Evolutionary conservation across 2,797 vertebrate genomes (phyloP), one percentile per base, ranked within the genome.

Genomic region (Benthosema pterotum): DNA sequence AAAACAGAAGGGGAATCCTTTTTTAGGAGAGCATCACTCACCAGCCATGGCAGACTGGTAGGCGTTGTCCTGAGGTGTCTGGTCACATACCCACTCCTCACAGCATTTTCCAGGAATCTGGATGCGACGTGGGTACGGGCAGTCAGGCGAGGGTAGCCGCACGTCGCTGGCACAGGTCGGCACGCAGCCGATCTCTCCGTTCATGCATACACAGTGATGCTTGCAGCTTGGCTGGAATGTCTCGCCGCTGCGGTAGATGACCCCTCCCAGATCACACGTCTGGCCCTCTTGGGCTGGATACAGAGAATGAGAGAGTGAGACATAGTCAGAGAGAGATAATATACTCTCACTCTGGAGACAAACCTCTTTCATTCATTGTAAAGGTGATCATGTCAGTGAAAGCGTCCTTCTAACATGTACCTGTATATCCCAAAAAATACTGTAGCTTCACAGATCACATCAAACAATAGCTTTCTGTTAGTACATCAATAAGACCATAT

Each of bases 211-310:
- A 52, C 93, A 94, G 16, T 91, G 90, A 80, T 94, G 87, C 63
- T 90, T 90, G 73, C 92, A 94, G 38, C 74, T 92, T 74, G 93
- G 92, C 80, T 93, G 91, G 76, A 93, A 94, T 16, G 75, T 91
- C 82, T 94, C 93, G 0, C 92, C 93, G 0, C 86, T 94, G 71
- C 78, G 88, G 81, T 93, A 94, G 66, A 89, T 84, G 60, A 86
- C 87, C 0, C 93, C 92, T 8, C 91, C 83, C 47, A 94, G 74
- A 69, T 93, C 92, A 50, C 93, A 94, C 0, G 87, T 89, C 0
- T 84, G 86, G 0, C 93, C 92, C 50, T 93, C 90, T 0, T 80
- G 88, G 75, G 90, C 93, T 94, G 71, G 0, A 61, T 1, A 42
- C 32, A 59, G 46, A 63, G 18, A 60, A 50, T 14, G 5, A 32